phyloP scores from a whole-genome alignment of 35 echinoderm and acorn worm genomes.

The Anneissia japonica region DNA sequence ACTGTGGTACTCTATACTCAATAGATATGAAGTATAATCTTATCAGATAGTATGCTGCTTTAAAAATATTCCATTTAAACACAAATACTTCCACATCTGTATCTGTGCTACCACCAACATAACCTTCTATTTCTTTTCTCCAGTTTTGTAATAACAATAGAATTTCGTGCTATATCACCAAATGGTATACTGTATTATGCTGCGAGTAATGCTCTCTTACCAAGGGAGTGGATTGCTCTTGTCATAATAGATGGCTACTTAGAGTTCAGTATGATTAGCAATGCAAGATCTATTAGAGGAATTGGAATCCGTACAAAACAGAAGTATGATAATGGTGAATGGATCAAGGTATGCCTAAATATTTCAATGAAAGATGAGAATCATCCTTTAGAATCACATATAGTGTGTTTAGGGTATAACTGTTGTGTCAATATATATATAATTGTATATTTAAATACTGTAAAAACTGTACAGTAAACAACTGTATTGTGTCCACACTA shows the following conservation, averaged over 20 bases:
- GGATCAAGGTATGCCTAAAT: conserved; percentile 75
- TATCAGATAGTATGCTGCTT: background rate
- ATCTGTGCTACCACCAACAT: no score
- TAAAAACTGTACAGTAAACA: no score
- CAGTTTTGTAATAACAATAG: conserved; percentile 73
- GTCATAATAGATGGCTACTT: conserved; percentile 52
- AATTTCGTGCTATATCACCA: conserved; percentile 70
- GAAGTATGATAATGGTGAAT: conserved; percentile 63
- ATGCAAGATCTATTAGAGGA: background rate
- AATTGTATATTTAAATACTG: no score
- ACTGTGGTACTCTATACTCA: no score
- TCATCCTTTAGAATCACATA: no score
- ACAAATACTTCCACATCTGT: no score
- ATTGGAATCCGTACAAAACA: conserved; percentile 29
- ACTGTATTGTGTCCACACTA: no score
- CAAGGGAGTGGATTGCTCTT: conserved; percentile 47
- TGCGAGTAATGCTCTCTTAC: conserved; percentile 19
- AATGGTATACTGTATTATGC: conserved; percentile 67
- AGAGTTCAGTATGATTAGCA: conserved; percentile 57
- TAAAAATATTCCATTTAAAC: background rate
- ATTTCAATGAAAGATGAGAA: no score
- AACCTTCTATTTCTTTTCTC: background rate
- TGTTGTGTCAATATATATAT: no score
- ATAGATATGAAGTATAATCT: background rate
- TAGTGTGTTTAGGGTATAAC: no score